A percentile compares a stretch with the other conserved stretches of the same genome.
phyloP scores from a whole-genome alignment of 2,113 vertebrate genomes.

The Sorex fumeus region DNA sequence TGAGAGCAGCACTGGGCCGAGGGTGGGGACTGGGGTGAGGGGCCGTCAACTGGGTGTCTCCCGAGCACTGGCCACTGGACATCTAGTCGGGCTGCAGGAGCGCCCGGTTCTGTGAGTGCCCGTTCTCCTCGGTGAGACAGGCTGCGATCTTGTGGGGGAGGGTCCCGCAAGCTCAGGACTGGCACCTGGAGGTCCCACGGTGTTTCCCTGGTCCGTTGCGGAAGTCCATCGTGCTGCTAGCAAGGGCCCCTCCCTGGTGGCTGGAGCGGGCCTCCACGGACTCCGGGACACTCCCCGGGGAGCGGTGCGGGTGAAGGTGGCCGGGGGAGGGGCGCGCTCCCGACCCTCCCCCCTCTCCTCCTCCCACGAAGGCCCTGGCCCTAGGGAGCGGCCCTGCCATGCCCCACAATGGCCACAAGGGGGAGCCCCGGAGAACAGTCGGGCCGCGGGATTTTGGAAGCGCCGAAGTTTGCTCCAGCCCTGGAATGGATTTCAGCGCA shows the following conservation, averaged over 20 bases:
- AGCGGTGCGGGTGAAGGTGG: neutral
- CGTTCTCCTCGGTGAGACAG: neutral
- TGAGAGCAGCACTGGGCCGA: neutral
- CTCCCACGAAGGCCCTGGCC: neutral
- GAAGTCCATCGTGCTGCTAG: neutral
- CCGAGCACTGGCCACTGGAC: too few species aligned
- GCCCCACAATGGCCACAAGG: constrained; percentile 76
- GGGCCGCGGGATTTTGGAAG: constrained; percentile 70
- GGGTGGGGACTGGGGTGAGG: neutral
- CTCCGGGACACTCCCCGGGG: neutral
- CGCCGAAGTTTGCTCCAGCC: constrained; percentile 79
- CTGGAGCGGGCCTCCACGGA: neutral
- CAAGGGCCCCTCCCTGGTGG: neutral
- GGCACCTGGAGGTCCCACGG: neutral
- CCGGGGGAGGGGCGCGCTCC: neutral
- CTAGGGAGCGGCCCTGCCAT: constrained; percentile 61
- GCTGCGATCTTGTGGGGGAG: too few species aligned
- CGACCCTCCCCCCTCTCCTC: neutral
- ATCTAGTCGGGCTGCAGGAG: neutral
- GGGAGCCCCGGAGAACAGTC: constrained; percentile 81
- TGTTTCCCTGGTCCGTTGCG: neutral
- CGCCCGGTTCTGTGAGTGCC: neutral
- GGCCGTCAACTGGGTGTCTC: neutral
- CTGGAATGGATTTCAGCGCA: constrained; percentile 71
- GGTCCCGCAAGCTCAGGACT: neutral